Base-by-base conservation (phyloP, 2,888 invertebrate genomes). In the Epinotia bilunana region DNA sequence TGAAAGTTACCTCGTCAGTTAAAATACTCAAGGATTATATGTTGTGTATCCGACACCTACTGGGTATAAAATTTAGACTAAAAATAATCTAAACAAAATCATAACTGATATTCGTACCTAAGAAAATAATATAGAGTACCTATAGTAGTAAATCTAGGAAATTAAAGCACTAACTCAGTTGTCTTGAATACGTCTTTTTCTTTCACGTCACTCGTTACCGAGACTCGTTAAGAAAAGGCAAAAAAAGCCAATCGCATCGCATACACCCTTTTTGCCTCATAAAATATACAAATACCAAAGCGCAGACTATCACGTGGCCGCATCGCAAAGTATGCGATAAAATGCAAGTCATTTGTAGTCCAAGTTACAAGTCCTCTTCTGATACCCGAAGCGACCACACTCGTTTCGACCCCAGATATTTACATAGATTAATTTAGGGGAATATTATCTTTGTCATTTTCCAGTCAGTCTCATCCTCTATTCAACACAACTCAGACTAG, bases 401-500 rank as follows among this genome's bases (percentile, higher is more conserved):
- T n/a, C 58, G 62, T 43, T 65, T 64, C 39, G 60, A 39, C 46
- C 55, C 72, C 61, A 64, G 4, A 53, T 55, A 23, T 55, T 62
- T 28, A 57, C 13, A 57, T 67, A 61, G 33, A 55, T 16, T 60
- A 63, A 72, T 68, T 76, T n/a, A 53, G n/a, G 72, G 63, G 74
- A 73, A 63, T 77, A 76, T 64, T 62, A 76, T 74, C 74, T 77
- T 76, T 79, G 78, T 78, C 78, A 79, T 78, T 74, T 55, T 53
- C 74, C 77, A 74, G 68, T 79, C 79, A 79, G 79, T 79, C 79
- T 79, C 77, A 77, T 78, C 75, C 76, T 72, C 62, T 75, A 76
- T 77, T 61, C 76, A 76, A 78, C 77, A 78, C 81, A 80, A 78
- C 76, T 78, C 61, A 78, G 77, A 78, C 78, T 79, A 76, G 79